Evolutionary conservation across 2,113 vertebrate genomes (phyloP), one percentile per base, ranked within the genome.

Genomic region (Chaetura pelagica): DNA sequence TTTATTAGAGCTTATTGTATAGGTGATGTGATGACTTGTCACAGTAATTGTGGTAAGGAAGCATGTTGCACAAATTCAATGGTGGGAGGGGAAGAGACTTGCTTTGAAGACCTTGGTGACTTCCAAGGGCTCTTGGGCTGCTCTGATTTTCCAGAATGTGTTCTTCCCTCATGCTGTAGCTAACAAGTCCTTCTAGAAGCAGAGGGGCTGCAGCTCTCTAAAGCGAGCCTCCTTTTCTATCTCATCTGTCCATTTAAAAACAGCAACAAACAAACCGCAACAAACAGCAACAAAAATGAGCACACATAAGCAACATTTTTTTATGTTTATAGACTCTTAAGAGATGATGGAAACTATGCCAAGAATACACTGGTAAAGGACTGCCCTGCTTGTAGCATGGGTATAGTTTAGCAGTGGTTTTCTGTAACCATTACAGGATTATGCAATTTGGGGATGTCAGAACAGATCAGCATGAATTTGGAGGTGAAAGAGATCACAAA

Each of bases 401-500:
- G 18, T 61, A 14, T 42, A 49, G 44, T 49, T 72, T 58, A 62
- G 62, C 66, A 49, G 16, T 91, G 62, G 32, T 68, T 87, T 94
- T 91, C 93, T 73, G 81, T 42, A 84, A 38, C 84, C 54, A 22
- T 89, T 84, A 84, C 76, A 93, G 0, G 8, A n/a, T 93, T 82
- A 73, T 72, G 49, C 81, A 93, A 73, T 96, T 83, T 72, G 55
- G 63, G 40, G 78, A 80, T 96, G 94, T 95, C 91, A 77, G 90
- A 93, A 80, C 54, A 85, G 54, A 94, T 95, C 63, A 95, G 24
- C 35, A 51, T 89, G 51, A 91, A 82, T 85, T 83, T 87, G 63
- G 58, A 95, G 62, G 58, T 83, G 54, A 73, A 76, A 55, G 67
- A 93, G 67, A 88, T 42, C 59, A 58, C 77, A 42, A 74, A 77